Evolutionary conservation across 2,888 invertebrate genomes (phyloP).

Genomic region (Andrena hattorfiana): DNA sequence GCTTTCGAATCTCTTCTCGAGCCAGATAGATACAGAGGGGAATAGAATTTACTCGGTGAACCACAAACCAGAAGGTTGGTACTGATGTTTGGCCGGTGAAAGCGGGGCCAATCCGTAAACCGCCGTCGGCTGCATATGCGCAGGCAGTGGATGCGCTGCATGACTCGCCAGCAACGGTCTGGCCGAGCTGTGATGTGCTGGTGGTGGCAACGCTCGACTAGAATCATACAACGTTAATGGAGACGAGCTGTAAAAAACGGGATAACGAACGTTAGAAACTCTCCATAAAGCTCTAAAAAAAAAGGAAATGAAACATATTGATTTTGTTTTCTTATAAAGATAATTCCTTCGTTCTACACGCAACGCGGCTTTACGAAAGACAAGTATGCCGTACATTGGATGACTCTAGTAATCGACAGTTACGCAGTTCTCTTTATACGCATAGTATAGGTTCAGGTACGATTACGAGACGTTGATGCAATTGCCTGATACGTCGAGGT

Average conservation of each 20-base stretch:
- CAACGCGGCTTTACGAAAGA: conserved; percentile 38
- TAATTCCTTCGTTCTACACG: conserved; percentile 47
- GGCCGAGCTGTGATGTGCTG: conserved; percentile 93
- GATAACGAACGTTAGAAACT: conserved; percentile 78
- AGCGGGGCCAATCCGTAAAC: conserved; percentile 90
- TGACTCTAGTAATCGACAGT: conserved; percentile 28
- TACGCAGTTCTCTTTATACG: conserved; percentile 10
- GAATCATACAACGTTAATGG: conserved; percentile 85
- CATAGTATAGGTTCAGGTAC: not conserved
- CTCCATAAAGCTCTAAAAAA: conserved; percentile 68
- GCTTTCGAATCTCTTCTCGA: conserved; percentile 24
- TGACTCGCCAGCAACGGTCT: conserved; percentile 88
- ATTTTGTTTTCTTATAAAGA: conserved; percentile 37
- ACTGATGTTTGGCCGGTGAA: conserved; percentile 90
- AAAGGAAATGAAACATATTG: conserved; percentile 55
- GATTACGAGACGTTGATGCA: conserved; percentile 19
- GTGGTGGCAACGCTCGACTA: conserved; percentile 91
- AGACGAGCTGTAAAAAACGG: conserved; percentile 83
- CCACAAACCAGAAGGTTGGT: conserved; percentile 90
- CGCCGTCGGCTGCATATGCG: conserved; percentile 90
- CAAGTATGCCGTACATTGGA: conserved; percentile 11
- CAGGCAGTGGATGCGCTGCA: conserved; percentile 92
- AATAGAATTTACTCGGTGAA: conserved; percentile 88
- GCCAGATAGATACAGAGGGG: conserved; percentile 27
- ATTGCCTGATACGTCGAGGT: conserved; percentile 12